phyloP scores from a whole-genome alignment of 2,113 vertebrate genomes.

The Ceuthmochares aereus region DNA sequence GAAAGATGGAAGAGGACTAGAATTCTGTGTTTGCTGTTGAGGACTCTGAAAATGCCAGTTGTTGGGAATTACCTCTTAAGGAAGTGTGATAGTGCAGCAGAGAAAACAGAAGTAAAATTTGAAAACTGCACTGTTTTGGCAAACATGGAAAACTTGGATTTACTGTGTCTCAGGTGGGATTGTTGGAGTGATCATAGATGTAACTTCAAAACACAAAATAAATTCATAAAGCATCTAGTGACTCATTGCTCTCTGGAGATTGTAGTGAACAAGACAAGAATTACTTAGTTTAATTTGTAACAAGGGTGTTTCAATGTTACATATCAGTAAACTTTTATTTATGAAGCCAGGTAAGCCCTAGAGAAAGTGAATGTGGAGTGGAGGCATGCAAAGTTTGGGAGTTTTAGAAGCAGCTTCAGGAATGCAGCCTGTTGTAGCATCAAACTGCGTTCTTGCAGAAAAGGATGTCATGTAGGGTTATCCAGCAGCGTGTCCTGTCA shows the following conservation, averaged over 20 bases:
- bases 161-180: background rate
- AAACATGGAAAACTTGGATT: background rate
- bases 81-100: background rate
- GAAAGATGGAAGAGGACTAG: background rate
- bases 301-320: accelerated
- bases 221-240: accelerated
- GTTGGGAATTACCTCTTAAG: background rate
- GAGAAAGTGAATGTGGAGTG: background rate
- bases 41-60: background rate
- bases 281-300: background rate
- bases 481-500: background rate
- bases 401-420: accelerated
- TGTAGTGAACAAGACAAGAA: background rate
- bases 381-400: background rate
- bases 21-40: background rate
- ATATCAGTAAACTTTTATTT: background rate
- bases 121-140: background rate
- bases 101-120: background rate
- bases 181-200: accelerated
- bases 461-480: background rate
- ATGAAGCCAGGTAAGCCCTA: background rate
- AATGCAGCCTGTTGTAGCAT: background rate
- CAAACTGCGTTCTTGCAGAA: background rate
- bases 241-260: background rate
- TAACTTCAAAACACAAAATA: background rate